These are phyloP conservation scores for Agrilus cyanescens DNA, from an alignment of 2,888 invertebrate genomes.

Conservation along the genomic window DNA sequence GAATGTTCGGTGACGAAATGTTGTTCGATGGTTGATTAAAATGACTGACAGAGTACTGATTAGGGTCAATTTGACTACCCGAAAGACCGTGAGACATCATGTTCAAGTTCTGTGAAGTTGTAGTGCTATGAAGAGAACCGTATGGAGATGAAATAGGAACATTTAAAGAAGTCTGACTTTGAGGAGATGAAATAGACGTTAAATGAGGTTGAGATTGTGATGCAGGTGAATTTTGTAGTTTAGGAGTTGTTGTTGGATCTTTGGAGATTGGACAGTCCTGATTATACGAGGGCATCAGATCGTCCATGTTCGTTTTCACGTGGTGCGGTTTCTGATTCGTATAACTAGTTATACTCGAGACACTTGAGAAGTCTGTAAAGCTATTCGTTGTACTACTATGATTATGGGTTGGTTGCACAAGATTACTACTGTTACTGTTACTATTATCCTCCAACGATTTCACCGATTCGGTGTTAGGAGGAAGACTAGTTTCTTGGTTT, in stretches of 20 bases:
- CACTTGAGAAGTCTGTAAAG: conserved; percentile 34
- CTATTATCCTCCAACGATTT: conserved; percentile 29
- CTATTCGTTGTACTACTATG: conserved; percentile 28
- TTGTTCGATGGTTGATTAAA: too few relatives aligned
- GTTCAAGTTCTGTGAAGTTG: too few relatives aligned
- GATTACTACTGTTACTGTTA: conserved; percentile 27
- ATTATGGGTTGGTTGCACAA: conserved; percentile 37
- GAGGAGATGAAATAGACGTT: too few relatives aligned
- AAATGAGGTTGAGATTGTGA: conserved; percentile 14
- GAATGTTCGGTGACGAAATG: background rate
- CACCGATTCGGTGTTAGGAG: conserved; percentile 27
- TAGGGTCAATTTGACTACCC: too few relatives aligned
- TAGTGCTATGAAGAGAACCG: too few relatives aligned
- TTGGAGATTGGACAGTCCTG: conserved; percentile 31
- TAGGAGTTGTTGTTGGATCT: conserved; percentile 21
- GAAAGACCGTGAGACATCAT: too few relatives aligned
- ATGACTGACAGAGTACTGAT: too few relatives aligned
- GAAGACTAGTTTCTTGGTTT: conserved; percentile 33
- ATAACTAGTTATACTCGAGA: conserved; percentile 34
- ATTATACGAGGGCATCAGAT: conserved; percentile 27
- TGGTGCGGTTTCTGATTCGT: conserved; percentile 23
- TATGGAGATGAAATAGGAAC: too few relatives aligned
- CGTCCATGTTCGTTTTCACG: conserved; percentile 33
- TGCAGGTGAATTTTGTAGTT: background rate
- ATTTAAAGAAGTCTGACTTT: too few relatives aligned